Conservation (phyloP, 2,888 invertebrate genomes). For the Crepidodera aurea region DNA sequence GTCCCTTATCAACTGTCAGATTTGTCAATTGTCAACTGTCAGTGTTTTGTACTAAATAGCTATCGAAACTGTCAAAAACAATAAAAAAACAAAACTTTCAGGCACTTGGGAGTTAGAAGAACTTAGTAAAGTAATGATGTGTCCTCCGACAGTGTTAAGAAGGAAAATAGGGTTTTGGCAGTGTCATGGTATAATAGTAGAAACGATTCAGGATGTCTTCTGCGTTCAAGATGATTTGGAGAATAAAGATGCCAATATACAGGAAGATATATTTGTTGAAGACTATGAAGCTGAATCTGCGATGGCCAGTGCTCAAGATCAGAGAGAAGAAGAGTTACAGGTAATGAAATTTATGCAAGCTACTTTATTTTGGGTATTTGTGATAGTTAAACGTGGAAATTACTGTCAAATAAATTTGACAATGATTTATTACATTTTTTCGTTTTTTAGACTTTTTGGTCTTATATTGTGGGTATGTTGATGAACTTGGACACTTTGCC, state of each 20-base stretch:
- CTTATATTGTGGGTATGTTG: constrained; percentile 96
- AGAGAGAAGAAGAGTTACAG: constrained; percentile 92
- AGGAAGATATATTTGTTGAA: constrained; percentile 74
- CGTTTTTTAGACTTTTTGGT: constrained; percentile 82
- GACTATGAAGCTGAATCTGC: constrained; percentile 94
- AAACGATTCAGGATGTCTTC: constrained; percentile 78
- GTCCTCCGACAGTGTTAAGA: constrained; percentile 84
- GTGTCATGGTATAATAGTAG: constrained; percentile 86
- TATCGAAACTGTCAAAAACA: neutral
- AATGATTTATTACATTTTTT: too few species aligned
- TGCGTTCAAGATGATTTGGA: constrained; percentile 74
- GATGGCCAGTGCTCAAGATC: constrained; percentile 94
- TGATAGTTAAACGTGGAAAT: too few species aligned
- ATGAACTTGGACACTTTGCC: constrained; percentile 93
- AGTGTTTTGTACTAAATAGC: neutral
- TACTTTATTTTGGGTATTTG: too few species aligned
- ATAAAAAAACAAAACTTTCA: too few species aligned
- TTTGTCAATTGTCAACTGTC: too few species aligned
- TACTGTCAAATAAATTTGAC: too few species aligned
- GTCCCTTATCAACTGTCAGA: too few species aligned
- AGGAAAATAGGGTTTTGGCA: constrained; percentile 94
- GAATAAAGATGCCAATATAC: constrained; percentile 65
- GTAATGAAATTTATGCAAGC: too few species aligned
- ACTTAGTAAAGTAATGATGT: constrained; percentile 83
- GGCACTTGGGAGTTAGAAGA: constrained; percentile 89